Evolutionary conservation across 2,888 invertebrate genomes (phyloP), one percentile per base, ranked within the genome.

Genomic region (Platerodrilus igneus): DNA sequence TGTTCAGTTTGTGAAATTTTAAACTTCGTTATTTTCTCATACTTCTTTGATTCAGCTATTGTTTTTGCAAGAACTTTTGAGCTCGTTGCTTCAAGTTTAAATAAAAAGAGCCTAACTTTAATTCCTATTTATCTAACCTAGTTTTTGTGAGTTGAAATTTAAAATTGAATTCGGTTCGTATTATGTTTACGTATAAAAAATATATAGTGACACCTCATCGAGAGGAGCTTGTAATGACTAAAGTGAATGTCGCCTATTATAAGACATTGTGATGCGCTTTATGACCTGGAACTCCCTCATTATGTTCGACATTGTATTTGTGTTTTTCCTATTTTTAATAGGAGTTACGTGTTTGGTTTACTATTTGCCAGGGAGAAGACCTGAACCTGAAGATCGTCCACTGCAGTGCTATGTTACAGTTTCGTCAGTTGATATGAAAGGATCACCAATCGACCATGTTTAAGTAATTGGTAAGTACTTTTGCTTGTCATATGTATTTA

Each of bases 231-330:
- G 51, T 51, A 45, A 51, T 53, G 52, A 44, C 48, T 46, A 46
- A 50, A 49, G 52, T 53, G 48, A 38, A 50, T 52, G 51, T 49
- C 49, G 50, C 38, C 44, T 43, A 47, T 48, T 41, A 41, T 41
- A 41, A 44, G 42, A 43, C 40, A 43, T 47, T 75, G 76, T 75
- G 74, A 86, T 87, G 86, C 85, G 85, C 79, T 77, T 86, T 67
- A 78, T 86, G 79, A 84, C 84, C 77, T 78, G 86, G 73, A 86
- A 86, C 74, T 86, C 86, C 63, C 77, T 87, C 70, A 80, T 86
- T 75, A 86, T 86, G 85, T 87, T 87, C 77, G 86, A 87, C 74
- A 80, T 86, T 69, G 86, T 86, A 71, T 87, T 87, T 76, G 77
- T 86, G 72, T 86, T 86, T 72, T 86, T 87, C 75, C 75, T 87